Evolutionary conservation across 2,888 invertebrate genomes (phyloP).

Genomic region (Cinara cedri): DNA sequence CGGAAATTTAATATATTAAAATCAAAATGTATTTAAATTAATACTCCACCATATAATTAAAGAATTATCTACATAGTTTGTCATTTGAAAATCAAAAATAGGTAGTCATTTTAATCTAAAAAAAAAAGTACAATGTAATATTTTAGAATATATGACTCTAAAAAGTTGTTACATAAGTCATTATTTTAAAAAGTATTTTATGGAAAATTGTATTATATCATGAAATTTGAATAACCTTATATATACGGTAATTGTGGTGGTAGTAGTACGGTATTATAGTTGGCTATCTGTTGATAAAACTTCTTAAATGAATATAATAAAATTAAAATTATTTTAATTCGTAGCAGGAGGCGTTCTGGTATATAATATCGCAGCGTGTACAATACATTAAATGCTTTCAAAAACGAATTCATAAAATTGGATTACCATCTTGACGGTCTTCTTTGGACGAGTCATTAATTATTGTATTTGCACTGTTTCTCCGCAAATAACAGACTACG

Average conservation of each 20-base stretch:
- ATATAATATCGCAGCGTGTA: background rate
- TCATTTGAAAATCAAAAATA: too few relatives aligned
- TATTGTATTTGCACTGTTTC: background rate
- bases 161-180: too few relatives aligned
- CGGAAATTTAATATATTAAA: too few relatives aligned
- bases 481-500: background rate
- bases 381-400: background rate
- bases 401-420: constrained; percentile 16
- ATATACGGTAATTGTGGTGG: background rate
- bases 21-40: too few relatives aligned
- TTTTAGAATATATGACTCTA: too few relatives aligned
- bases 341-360: background rate
- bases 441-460: background rate
- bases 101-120: too few relatives aligned
- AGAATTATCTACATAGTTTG: too few relatives aligned
- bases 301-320: background rate
- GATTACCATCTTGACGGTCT: background rate
- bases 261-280: background rate
- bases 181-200: too few relatives aligned
- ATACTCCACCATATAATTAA: too few relatives aligned
- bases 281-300: background rate
- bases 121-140: too few relatives aligned
- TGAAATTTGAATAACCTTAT: too few relatives aligned
- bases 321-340: background rate
- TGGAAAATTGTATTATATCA: too few relatives aligned